Conservation (phyloP, 2,888 invertebrate species). For the Lycia hirtaria region DNA sequence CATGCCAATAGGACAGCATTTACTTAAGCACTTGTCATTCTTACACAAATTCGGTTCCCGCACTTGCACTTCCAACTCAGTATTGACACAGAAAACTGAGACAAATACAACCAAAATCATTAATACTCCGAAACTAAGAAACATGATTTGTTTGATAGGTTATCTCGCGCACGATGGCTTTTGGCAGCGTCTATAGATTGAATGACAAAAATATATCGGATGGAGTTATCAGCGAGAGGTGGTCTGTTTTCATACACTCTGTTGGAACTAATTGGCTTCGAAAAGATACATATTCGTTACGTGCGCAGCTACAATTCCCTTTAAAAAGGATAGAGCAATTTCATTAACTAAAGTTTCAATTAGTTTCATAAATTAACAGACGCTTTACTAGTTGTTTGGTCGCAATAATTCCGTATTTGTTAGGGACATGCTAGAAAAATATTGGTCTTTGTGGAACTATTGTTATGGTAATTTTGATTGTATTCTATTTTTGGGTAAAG, state of each 20-base stretch:
- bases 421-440: not conserved
- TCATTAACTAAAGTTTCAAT: slow-evolving; percentile 2
- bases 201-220: slow-evolving; percentile 25
- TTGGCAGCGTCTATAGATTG: slow-evolving; percentile 23
- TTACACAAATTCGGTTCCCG: slow-evolving; percentile 36
- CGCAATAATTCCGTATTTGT: not conserved
- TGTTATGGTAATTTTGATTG: no score
- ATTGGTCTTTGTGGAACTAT: no score
- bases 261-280: not conserved
- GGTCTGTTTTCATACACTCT: not conserved
- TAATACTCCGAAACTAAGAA: not conserved
- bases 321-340: not conserved
- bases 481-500: no score
- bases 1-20: slow-evolving; percentile 58
- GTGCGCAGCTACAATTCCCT: not conserved
- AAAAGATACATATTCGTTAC: not conserved
- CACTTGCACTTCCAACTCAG: slow-evolving; percentile 17
- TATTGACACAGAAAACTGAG: slow-evolving; percentile 17
- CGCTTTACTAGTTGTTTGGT: not conserved
- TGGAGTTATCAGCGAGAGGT: slow-evolving; percentile 15
- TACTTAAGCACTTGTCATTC: slow-evolving; percentile 50
- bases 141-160: slow-evolving; percentile 7
- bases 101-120: slow-evolving; percentile 1
- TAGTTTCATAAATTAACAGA: slow-evolving; percentile 6
- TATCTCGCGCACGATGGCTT: slow-evolving; percentile 22